Evolutionary conservation across 2,888 invertebrate species (phyloP).

Genomic region (Zhengitettix transpicula): DNA sequence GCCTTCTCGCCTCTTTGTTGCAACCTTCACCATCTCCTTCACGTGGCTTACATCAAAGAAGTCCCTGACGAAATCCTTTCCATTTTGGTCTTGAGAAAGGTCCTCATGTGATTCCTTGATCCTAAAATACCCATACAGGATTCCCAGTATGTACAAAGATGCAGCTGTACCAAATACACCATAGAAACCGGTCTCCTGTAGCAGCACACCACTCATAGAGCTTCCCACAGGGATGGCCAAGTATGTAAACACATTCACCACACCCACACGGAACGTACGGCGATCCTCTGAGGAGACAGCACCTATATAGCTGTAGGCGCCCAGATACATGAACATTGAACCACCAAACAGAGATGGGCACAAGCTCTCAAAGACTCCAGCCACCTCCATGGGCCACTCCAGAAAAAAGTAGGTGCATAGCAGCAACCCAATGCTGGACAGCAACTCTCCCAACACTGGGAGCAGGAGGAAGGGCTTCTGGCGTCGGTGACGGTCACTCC

Average conservation of each 20-base stretch:
- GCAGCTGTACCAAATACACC: too few relatives aligned
- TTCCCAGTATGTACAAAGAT: too few relatives aligned
- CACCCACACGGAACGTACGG: too few relatives aligned
- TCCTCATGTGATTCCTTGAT: too few relatives aligned
- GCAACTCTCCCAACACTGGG: constrained; percentile 64
- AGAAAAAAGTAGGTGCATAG: constrained; percentile 65
- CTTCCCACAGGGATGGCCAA: too few relatives aligned
- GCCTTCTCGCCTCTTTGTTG: neutral
- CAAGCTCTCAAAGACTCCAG: constrained; percentile 58
- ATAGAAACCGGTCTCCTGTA: too few relatives aligned
- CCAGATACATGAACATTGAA: constrained; percentile 66
- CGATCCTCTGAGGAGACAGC: too few relatives aligned
- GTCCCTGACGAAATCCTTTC: neutral
- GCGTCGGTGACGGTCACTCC: constrained; percentile 44
- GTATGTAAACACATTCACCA: too few relatives aligned
- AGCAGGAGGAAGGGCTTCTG: constrained; percentile 69
- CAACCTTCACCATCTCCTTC: neutral
- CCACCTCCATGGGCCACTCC: constrained; percentile 59
- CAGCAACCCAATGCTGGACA: constrained; percentile 61
- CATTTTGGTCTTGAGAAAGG: too few relatives aligned
- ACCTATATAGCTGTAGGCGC: too few relatives aligned
- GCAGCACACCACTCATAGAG: too few relatives aligned
- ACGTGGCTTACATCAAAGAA: neutral
- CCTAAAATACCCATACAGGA: too few relatives aligned
- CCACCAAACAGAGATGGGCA: constrained; percentile 71